These are phyloP conservation scores for Bembecia ichneumoniformis DNA, from an alignment of 2,888 invertebrate genomes.

Conservation along the genomic window DNA sequence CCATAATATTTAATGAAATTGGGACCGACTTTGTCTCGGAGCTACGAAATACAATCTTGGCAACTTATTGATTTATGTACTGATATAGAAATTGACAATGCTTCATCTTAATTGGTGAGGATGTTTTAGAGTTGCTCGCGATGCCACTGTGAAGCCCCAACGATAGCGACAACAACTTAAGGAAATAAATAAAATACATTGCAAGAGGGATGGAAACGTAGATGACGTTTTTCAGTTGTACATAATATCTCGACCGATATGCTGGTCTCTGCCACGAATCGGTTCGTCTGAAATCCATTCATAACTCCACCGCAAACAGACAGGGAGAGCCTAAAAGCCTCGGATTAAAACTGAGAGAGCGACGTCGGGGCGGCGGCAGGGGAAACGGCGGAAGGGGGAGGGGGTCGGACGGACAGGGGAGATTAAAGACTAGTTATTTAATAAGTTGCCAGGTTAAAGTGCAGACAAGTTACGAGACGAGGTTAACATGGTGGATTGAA, in stretches of 20 bases:
- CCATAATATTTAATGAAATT: not conserved
- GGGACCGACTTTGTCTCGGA: not conserved
- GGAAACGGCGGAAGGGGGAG: slow-evolving; percentile 12
- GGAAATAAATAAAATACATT: too few relatives aligned
- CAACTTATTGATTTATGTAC: not conserved
- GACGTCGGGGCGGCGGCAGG: slow-evolving; percentile 5
- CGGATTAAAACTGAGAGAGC: slow-evolving; percentile 9
- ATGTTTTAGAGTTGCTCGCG: too few relatives aligned
- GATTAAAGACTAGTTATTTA: slow-evolving; percentile 31
- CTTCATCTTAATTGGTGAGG: too few relatives aligned
- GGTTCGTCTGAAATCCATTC: not conserved
- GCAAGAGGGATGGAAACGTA: too few relatives aligned
- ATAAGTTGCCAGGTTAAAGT: slow-evolving; percentile 20
- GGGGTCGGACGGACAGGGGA: slow-evolving; percentile 6
- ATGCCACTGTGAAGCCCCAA: too few relatives aligned
- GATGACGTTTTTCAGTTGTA: too few relatives aligned
- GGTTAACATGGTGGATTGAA: not conserved
- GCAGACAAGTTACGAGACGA: not conserved
- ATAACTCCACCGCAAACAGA: not conserved
- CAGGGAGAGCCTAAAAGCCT: not conserved
- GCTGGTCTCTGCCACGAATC: not conserved
- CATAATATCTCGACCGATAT: not conserved
- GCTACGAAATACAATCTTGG: not conserved
- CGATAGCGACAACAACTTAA: too few relatives aligned
- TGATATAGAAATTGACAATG: not conserved